Conservation (phyloP, 2,113 vertebrate genomes). For the Morone chrysops region DNA sequence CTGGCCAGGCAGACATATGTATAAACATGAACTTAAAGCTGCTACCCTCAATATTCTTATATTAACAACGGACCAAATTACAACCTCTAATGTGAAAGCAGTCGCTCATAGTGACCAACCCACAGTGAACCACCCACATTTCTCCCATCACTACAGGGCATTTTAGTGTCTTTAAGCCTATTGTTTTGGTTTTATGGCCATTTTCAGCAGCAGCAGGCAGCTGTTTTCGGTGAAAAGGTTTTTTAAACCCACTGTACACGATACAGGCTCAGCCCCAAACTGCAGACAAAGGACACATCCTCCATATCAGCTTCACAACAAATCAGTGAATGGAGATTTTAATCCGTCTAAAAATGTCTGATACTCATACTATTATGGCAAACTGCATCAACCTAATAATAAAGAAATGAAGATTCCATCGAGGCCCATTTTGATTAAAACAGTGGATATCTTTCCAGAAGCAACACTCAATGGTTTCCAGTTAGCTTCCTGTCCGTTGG, state of each 20-base stretch:
- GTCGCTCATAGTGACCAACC: neutral
- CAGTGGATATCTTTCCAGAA: slow-evolving; percentile 25
- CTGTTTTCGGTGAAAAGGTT: neutral
- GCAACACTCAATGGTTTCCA: slow-evolving; percentile 13
- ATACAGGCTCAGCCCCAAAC: too few relatives aligned
- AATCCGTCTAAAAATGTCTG: neutral
- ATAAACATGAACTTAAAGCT: too few relatives aligned
- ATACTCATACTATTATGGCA: neutral
- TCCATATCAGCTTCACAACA: too few relatives aligned
- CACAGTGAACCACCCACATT: neutral
- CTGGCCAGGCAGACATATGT: too few relatives aligned
- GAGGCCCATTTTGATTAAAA: slow-evolving; percentile 5
- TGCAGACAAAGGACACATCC: neutral
- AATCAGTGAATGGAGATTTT: too few relatives aligned
- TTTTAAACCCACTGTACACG: neutral
- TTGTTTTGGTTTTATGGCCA: neutral
- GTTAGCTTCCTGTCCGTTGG: slow-evolving; percentile 41
- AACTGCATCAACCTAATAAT: neutral
- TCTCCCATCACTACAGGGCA: too few relatives aligned
- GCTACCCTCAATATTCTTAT: neutral
- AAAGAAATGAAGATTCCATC: neutral
- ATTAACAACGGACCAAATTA: neutral
- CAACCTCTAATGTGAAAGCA: neutral
- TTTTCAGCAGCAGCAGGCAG: neutral
- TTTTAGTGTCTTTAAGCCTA: neutral